Evolutionary conservation across 2,888 invertebrate species (phyloP).

Genomic region (Meiosimyza platycephala): DNA sequence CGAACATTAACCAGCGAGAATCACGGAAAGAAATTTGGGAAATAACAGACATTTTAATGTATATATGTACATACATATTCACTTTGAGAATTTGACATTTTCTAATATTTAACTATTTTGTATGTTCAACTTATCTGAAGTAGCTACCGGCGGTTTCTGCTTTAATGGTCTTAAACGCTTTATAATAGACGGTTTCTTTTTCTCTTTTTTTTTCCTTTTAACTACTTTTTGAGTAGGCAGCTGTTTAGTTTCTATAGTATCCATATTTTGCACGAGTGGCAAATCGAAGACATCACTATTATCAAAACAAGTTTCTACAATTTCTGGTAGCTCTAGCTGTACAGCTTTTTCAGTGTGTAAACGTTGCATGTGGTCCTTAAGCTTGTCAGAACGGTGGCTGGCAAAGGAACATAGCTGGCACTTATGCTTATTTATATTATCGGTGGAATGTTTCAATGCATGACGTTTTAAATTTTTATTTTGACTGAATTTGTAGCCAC

Average conservation of each 20-base stretch:
- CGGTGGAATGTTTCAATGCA: slow-evolving; percentile 59
- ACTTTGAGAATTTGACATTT: too few species aligned
- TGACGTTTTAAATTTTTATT: slow-evolving; percentile 69
- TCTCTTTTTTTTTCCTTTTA: slow-evolving; percentile 28
- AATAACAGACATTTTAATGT: too few species aligned
- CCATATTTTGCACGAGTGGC: slow-evolving; percentile 41
- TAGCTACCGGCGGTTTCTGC: background rate
- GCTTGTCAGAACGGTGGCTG: slow-evolving; percentile 69
- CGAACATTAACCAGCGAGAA: too few species aligned
- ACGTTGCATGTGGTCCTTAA: slow-evolving; percentile 69
- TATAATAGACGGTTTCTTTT: background rate
- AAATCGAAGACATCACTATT: slow-evolving; percentile 57
- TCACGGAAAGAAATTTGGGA: too few species aligned
- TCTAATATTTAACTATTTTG: too few species aligned
- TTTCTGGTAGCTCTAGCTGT: slow-evolving; percentile 60
- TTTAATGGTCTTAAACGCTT: slow-evolving; percentile 21
- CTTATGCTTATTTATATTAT: slow-evolving; percentile 58
- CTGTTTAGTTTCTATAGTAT: background rate
- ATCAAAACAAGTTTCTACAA: slow-evolving; percentile 62
- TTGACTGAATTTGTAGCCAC: slow-evolving; percentile 71
- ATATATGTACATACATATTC: too few species aligned
- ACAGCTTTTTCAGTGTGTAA: slow-evolving; percentile 63
- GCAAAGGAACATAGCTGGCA: slow-evolving; percentile 69
- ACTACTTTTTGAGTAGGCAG: slow-evolving; percentile 21
- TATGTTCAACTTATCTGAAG: background rate